phyloP scores from a whole-genome alignment of 2,888 invertebrate genomes.

The Ochropleura plecta region DNA sequence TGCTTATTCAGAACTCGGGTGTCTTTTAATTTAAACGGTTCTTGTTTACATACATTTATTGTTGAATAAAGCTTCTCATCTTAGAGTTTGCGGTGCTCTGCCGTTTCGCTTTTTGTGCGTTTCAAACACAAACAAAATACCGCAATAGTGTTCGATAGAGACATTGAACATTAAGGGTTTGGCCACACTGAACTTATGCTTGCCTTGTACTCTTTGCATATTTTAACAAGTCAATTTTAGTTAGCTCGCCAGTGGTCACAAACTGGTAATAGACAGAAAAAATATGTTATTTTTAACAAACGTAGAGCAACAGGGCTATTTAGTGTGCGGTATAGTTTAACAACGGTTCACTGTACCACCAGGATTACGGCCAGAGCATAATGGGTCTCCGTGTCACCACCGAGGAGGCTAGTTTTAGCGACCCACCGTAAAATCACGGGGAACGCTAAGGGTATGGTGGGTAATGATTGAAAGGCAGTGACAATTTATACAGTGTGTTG shows the following conservation, averaged over 20 bases:
- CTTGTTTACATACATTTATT: slow-evolving; percentile 22
- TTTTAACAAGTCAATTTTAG: not conserved
- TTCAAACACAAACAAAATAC: not conserved
- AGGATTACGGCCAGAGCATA: not conserved
- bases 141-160: not conserved
- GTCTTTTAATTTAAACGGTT: slow-evolving; percentile 48
- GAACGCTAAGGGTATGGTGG: not conserved
- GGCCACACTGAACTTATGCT: not conserved
- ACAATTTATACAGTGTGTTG: not conserved
- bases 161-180: not conserved
- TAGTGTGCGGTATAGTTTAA: not conserved
- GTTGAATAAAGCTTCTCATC: slow-evolving; percentile 14
- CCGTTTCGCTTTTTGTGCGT: not conserved
- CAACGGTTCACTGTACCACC: not conserved
- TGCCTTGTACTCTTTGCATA: not conserved
- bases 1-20: slow-evolving; percentile 45
- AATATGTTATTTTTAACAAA: not conserved
- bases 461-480: not conserved
- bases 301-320: not conserved
- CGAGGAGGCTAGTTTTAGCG: not conserved
- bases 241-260: not conserved
- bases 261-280: not conserved
- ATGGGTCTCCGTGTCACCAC: not conserved
- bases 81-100: slow-evolving; percentile 9
- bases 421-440: not conserved